Evolutionary conservation across 2,113 vertebrate genomes (phyloP).

Genomic region (Actinemys pallida): DNA sequence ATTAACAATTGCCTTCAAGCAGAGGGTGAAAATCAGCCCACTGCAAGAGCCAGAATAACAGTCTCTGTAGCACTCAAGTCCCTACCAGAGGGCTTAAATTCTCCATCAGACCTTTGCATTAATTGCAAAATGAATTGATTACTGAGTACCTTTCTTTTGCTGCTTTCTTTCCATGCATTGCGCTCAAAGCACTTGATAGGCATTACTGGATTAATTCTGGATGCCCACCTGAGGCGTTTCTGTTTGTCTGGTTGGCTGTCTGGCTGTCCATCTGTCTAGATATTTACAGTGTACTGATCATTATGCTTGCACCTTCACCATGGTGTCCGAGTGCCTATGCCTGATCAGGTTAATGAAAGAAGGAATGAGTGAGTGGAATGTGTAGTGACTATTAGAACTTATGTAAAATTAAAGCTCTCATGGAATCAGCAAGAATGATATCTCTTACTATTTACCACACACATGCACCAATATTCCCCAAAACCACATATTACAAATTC

Average conservation of each 20-base stretch:
- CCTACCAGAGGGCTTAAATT: fast-evolving
- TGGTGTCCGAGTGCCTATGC: background rate
- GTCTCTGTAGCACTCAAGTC: background rate
- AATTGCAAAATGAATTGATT: background rate
- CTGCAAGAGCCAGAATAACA: background rate
- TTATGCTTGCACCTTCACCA: background rate
- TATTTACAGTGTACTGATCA: background rate
- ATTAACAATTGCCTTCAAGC: background rate
- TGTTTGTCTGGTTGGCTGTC: background rate
- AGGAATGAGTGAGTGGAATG: background rate
- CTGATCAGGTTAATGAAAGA: background rate
- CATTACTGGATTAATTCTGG: background rate
- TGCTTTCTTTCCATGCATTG: background rate
- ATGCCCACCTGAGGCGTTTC: background rate
- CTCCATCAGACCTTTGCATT: background rate
- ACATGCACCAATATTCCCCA: too few species aligned
- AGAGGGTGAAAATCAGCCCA: background rate
- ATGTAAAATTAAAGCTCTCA: background rate
- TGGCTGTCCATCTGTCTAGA: background rate
- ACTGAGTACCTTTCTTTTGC: background rate
- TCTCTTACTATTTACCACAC: background rate
- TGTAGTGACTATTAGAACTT: background rate
- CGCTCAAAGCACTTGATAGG: background rate
- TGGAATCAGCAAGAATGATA: background rate
- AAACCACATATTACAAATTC: background rate